Evolutionary conservation across 2,888 invertebrate genomes (phyloP).

Genomic region (Notodonta ziczac): DNA sequence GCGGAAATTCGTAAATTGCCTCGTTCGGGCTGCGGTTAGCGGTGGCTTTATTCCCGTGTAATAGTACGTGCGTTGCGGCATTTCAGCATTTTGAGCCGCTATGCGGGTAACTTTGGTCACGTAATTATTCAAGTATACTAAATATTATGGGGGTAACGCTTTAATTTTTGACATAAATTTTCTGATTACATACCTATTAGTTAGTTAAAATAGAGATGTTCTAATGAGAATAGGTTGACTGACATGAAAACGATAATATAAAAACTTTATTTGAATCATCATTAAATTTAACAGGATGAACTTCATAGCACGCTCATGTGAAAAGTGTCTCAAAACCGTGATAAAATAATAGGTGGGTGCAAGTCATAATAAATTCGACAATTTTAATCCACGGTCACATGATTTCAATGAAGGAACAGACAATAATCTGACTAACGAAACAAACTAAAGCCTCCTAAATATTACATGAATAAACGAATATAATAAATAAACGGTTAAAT

Average conservation of each 20-base stretch:
- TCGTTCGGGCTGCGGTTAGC: constrained; percentile 65
- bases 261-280: too few species aligned
- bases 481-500: neutral
- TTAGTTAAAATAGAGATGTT: neutral
- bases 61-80: constrained; percentile 57
- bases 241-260: too few species aligned
- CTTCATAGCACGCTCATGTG: too few species aligned
- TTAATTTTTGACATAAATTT: neutral
- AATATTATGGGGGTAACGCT: constrained; percentile 16
- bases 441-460: neutral
- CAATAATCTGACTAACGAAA: too few species aligned
- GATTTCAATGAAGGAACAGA: too few species aligned
- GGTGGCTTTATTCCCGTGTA: constrained; percentile 63
- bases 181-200: neutral
- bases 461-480: neutral
- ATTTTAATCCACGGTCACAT: too few species aligned
- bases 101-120: constrained; percentile 42
- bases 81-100: constrained; percentile 64
- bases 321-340: too few species aligned
- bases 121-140: constrained; percentile 33
- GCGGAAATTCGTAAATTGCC: constrained; percentile 63
- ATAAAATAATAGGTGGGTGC: too few species aligned
- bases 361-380: too few species aligned
- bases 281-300: too few species aligned
- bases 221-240: too few species aligned